Evolutionary conservation across 2,888 invertebrate species (phyloP).

Genomic region (Phengaris arion): DNA sequence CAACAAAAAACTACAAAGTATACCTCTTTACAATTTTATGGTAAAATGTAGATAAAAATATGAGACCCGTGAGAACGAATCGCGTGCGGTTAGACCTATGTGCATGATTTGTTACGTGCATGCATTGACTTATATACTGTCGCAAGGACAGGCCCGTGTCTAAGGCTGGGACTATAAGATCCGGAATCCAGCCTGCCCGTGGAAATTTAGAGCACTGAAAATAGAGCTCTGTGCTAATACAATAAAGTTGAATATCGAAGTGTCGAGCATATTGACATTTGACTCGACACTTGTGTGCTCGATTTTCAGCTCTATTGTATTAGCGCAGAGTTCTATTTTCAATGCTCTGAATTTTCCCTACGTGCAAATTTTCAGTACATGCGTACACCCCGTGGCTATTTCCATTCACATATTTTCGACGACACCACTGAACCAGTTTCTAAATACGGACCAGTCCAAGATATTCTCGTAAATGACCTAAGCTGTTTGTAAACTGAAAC

Average conservation of each 20-base stretch:
- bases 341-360: too few relatives aligned
- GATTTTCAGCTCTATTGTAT: too few relatives aligned
- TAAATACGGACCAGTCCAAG: constrained; percentile 26
- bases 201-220: too few relatives aligned
- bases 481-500: constrained; percentile 29
- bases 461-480: constrained; percentile 28
- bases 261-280: too few relatives aligned
- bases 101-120: constrained; percentile 30
- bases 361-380: neutral
- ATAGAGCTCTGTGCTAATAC: too few relatives aligned
- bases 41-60: constrained; percentile 48
- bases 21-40: constrained; percentile 12
- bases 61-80: constrained; percentile 64
- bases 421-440: constrained; percentile 29
- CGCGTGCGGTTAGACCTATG: constrained; percentile 25
- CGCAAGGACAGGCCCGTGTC: neutral
- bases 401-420: constrained; percentile 24
- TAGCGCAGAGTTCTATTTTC: too few relatives aligned
- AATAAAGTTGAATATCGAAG: too few relatives aligned
- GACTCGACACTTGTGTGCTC: too few relatives aligned
- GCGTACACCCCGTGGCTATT: constrained; percentile 27
- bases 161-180: neutral
- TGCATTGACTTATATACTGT: constrained; percentile 22
- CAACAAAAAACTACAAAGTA: constrained; percentile 15
- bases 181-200: too few relatives aligned